Evolutionary conservation across 2,888 invertebrate species (phyloP), one percentile per base, ranked within the genome.

Genomic region (Cephalotes varians): DNA sequence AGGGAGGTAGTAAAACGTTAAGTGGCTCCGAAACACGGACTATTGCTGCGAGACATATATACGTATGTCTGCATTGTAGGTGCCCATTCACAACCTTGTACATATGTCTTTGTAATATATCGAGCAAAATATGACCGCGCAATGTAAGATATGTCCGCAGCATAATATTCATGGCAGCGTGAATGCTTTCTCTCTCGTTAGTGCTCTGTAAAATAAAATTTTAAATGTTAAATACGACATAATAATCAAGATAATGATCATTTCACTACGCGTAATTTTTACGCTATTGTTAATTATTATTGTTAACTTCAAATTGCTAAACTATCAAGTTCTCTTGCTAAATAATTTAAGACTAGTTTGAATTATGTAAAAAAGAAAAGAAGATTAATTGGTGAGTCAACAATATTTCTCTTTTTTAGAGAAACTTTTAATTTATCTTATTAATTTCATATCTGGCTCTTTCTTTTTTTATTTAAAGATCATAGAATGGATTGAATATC

Each of bases 1-100:
- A 80, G 49, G n/a, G 77, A 81, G 77, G 58, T 47, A 76, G 82
- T 86, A 84, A 86, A 84, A 86, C 85, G 85, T 86, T 86, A 86
- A 86, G 82, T 86, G 84, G 79, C 85, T 84, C 73, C 64, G 64
- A 74, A 71, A 72, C 69, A 40, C 62, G 34, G 44, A 60, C 54
- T 79, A 82, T 79, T 79, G 74, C 82, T 67, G 71, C 65, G 28
- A 65, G 58, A 76, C 56, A 49, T 60, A 49, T 65, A 74, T 81
- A 83, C 10, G 40, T 47, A 56, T 67, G 60, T 77, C 72, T 74
- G 40, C 82, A 65, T 76, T 74, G 76, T 81, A 81, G 37, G 49
- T 72, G 60, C 25, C 69, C 71, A 81, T 83, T 81, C 74, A 76
- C 54, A 71, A 28, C 72, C 84, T 34, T 12, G 82, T 82, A 74